Evolutionary conservation across 2,113 vertebrate genomes (phyloP), one percentile per base, ranked within the genome.

Genomic region (Raja brachyura): DNA sequence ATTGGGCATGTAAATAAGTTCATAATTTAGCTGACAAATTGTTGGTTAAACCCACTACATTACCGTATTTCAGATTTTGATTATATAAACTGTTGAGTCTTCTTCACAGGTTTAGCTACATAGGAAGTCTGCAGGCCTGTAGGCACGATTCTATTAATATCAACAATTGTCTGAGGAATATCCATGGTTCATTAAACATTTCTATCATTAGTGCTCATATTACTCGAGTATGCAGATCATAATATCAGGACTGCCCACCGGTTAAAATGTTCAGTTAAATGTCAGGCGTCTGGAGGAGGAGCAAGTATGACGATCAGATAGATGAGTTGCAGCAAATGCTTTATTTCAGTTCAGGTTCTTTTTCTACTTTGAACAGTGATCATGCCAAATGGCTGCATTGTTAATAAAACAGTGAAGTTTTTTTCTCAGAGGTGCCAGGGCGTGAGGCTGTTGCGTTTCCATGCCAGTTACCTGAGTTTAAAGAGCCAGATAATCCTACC

Each of bases 81-180:
- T 48, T 70, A 18, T 28, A 16, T 25, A 81, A 48, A 81, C 20
- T 70, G n/a, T 48, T 70, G 25, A n/a, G 48, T 88, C 68, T 18
- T 90, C 28, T 90, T 39, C 85, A 68, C 86, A 90, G 86, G 14
- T 33, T 33, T 14, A 68, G 14, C 56, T 31, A 66, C 48, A 81
- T 33, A 22, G 39, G 25, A 22, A 73, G 3, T 85, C 3, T 70
- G 33, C 90, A 54, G 68, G 33, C 90, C 90, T 90, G 66, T 39
- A 31, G 88, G 33, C 31, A 70, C 10, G 31, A 16, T 16, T 48
- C 63, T 92, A 92, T 92, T 92, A 92, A 92, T 73, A 92, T 22
- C 33, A 92, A 74, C 90, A 54, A 92, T 25, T 54, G 83, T 88
- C 83, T 54, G 90, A 92, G 68, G 90, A 74, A 92, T 74, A 92